Evolutionary conservation across 1,140 invertebrate genomes (phyloP).

Genomic region (Drosophila chauvacae): DNA sequence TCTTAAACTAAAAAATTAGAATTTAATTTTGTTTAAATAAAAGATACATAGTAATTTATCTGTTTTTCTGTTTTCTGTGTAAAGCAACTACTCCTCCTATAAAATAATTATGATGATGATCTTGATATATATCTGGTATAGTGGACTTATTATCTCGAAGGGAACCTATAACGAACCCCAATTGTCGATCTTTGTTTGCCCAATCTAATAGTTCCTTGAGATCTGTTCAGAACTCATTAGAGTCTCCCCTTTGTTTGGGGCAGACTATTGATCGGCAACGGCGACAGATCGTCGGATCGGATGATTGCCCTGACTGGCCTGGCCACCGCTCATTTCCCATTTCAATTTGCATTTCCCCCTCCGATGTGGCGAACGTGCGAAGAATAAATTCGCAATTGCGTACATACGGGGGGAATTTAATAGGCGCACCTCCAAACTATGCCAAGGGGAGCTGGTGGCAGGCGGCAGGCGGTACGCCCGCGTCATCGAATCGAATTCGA

Average conservation of each 20-base stretch:
- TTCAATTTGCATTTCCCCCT: slow-evolving; percentile 34
- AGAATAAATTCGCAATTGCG: slow-evolving; percentile 61
- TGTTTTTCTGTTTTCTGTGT: neutral
- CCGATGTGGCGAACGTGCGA: slow-evolving; percentile 32
- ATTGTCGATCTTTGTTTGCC: neutral
- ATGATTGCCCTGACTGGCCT: slow-evolving; percentile 1
- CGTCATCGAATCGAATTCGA: slow-evolving; percentile 47
- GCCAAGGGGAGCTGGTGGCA: neutral
- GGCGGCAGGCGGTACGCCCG: neutral
- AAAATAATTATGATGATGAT: neutral
- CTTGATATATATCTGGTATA: neutral
- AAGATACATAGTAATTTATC: neutral
- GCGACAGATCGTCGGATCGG: slow-evolving; percentile 4
- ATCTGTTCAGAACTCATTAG: slow-evolving; percentile 6
- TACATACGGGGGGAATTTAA: slow-evolving; percentile 56
- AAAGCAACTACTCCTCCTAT: neutral
- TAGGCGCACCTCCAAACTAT: slow-evolving; percentile 25
- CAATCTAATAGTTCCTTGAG: slow-evolving; percentile 2
- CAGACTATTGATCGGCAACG: slow-evolving; percentile 2
- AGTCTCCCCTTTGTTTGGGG: neutral
- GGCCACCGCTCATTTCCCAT: slow-evolving; percentile 11
- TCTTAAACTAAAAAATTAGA: neutral
- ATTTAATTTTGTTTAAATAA: too few species aligned
- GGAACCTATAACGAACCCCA: neutral
- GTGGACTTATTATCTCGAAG: neutral